These are phyloP conservation scores for Petrolisthes manimaculis DNA, from an alignment of 2,888 invertebrate genomes.

Conservation along the genomic window DNA sequence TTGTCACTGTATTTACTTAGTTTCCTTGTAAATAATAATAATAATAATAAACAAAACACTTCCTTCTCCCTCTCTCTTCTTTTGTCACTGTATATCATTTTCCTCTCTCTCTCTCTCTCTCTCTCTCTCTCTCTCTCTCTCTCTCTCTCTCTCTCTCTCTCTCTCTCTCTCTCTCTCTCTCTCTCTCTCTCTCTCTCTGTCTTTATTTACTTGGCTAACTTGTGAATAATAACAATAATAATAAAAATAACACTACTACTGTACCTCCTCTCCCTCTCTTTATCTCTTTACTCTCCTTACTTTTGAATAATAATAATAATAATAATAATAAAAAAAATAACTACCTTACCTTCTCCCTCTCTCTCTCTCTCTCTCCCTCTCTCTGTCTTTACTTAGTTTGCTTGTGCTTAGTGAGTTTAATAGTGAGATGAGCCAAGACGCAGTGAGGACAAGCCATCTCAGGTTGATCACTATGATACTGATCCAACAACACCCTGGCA, in stretches of 20 bases:
- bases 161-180: not conserved
- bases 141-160: not conserved
- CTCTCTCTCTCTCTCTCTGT: not conserved
- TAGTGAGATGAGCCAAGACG: conserved; percentile 62
- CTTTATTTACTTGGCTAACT: not conserved
- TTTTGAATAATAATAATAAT: no score
- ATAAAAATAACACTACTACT: no score
- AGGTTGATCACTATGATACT: conserved; percentile 63
- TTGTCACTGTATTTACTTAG: no score
- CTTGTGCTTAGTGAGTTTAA: conserved; percentile 63
- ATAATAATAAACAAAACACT: not conserved
- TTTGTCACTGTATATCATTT: no score
- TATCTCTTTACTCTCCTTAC: not conserved
- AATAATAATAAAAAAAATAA: not conserved
- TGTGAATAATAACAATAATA: not conserved
- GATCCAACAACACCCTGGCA: conserved; percentile 60
- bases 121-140: not conserved
- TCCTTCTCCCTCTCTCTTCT: not conserved
- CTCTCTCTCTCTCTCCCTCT: not conserved
- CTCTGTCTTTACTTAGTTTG: conserved; percentile 26
- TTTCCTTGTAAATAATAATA: not conserved
- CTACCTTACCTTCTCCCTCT: not conserved
- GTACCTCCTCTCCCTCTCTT: not conserved
- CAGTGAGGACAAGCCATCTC: conserved; percentile 65
- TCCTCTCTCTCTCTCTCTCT: not conserved